Percentiles rank a stretch among this genome's conserved stretches.
Conservation (phyloP, 2,113 vertebrate genomes). For the Zosterops japonicus region DNA sequence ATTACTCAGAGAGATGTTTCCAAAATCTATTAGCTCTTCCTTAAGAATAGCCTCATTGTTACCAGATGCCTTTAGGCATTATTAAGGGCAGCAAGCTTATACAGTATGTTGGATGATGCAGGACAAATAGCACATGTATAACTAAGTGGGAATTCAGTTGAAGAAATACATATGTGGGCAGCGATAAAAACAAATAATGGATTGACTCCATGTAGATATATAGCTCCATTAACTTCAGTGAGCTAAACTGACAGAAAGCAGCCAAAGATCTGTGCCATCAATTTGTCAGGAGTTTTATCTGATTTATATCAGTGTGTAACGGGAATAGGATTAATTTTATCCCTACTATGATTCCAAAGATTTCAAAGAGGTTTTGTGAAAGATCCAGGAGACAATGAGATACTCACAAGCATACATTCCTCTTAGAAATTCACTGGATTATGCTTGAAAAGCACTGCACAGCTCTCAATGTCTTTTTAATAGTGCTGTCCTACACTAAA, state of each 20-base stretch:
- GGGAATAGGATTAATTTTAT: not conserved
- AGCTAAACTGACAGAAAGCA: not conserved
- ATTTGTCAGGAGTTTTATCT: not conserved
- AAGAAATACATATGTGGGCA: not conserved
- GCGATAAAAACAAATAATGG: not conserved
- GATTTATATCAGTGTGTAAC: not conserved
- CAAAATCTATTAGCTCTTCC: not conserved
- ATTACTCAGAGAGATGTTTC: not conserved
- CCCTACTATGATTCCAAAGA: not conserved
- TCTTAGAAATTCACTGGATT: not conserved
- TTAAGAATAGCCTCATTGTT: not conserved
- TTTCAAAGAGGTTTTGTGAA: conserved; percentile 13
- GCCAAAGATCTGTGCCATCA: not conserved
- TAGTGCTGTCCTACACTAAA: not conserved
- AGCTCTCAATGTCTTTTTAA: not conserved
- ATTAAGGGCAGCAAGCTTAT: not conserved
- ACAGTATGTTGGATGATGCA: not conserved
- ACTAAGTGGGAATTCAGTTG: not conserved
- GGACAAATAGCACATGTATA: not conserved
- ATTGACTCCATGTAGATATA: not conserved
- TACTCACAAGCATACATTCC: not conserved
- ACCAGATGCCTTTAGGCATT: not conserved
- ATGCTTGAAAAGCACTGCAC: not conserved
- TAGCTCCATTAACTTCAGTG: not conserved
- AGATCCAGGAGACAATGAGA: not conserved